A percentile compares a stretch with the other conserved stretches of the same genome.
Evolutionary conservation across 2,888 invertebrate species (phyloP).

Genomic region (Leptarthrus brevirostris): DNA sequence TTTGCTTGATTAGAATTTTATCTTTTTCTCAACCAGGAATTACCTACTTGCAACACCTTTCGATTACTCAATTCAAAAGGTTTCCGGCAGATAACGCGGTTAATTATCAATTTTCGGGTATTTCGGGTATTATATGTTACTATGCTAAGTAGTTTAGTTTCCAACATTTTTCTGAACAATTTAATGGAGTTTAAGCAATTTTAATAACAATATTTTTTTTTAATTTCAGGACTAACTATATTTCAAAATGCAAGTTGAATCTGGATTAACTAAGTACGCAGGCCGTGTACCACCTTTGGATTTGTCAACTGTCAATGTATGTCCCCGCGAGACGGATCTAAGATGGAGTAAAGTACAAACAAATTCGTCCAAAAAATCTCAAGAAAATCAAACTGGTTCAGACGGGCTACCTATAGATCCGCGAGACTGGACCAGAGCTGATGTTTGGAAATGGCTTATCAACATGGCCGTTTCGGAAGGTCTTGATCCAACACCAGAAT

Average conservation of each 20-base stretch:
- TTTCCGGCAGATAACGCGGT: too few species aligned
- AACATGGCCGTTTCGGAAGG: slow-evolving; percentile 71
- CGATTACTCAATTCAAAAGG: too few species aligned
- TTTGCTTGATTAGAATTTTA: slow-evolving; percentile 6
- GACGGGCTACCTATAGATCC: slow-evolving; percentile 72
- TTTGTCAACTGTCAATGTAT: slow-evolving; percentile 63
- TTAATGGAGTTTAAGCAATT: too few species aligned
- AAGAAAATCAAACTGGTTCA: slow-evolving; percentile 58
- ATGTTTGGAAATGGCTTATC: slow-evolving; percentile 76
- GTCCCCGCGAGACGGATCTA: slow-evolving; percentile 60
- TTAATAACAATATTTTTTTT: slow-evolving; percentile 41
- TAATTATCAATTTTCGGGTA: too few species aligned
- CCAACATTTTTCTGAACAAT: too few species aligned
- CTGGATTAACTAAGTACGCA: slow-evolving; percentile 63
- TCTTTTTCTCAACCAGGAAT: slow-evolving; percentile 21
- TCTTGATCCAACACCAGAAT: slow-evolving; percentile 64
- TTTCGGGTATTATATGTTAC: slow-evolving; percentile 17
- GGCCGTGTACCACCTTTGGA: slow-evolving; percentile 66
- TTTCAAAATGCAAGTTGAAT: slow-evolving; percentile 64
- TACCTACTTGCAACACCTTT: too few species aligned
- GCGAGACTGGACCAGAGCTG: slow-evolving; percentile 76
- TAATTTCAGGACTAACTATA: slow-evolving; percentile 45
- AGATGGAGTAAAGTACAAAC: slow-evolving; percentile 57
- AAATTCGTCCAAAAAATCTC: slow-evolving; percentile 54
- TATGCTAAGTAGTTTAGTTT: too few species aligned